Percentiles rank a stretch among this genome's conserved stretches.
phyloP scores from a whole-genome alignment of 1,140 invertebrate genomes.

The Ceratosolen solmsi region DNA sequence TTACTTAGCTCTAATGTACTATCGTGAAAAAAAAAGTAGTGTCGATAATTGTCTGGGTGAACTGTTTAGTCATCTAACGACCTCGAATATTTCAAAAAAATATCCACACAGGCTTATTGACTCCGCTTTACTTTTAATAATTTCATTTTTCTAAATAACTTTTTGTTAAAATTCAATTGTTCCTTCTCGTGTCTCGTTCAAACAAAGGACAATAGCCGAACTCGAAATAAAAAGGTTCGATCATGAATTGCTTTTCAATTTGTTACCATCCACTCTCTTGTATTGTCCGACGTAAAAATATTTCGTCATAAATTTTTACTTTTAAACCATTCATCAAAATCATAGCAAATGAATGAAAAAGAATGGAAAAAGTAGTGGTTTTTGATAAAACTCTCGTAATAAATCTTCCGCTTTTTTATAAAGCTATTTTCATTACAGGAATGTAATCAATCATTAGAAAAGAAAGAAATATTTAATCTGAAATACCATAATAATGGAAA shows the following conservation, averaged over 20 bases:
- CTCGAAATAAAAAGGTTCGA: slow-evolving; percentile 39
- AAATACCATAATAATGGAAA: slow-evolving; percentile 6
- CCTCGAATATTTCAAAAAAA: neutral
- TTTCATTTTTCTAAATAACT: neutral
- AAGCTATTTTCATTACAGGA: slow-evolving; percentile 11
- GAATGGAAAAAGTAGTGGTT: slow-evolving; percentile 12
- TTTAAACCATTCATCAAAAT: slow-evolving; percentile 40
- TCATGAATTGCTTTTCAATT: slow-evolving; percentile 49
- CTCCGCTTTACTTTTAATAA: neutral
- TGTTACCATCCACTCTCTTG: slow-evolving; percentile 35
- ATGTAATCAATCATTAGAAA: slow-evolving; percentile 40
- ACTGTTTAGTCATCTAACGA: neutral
- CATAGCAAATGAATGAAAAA: slow-evolving; percentile 12
- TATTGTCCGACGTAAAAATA: slow-evolving; percentile 34
- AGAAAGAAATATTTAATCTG: neutral
- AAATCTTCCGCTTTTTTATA: slow-evolving; percentile 45
- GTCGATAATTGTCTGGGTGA: no score
- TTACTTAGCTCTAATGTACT: slow-evolving; percentile 1
- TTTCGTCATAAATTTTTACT: slow-evolving; percentile 39
- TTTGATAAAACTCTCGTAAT: slow-evolving; percentile 40
- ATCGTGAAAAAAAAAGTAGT: no score
- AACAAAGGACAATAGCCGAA: slow-evolving; percentile 39
- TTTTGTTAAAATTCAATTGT: slow-evolving; percentile 11
- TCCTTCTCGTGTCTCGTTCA: neutral
- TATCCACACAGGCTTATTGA: neutral